Conservation (phyloP, 2,888 invertebrate genomes). For the Petrolisthes cinctipes region DNA sequence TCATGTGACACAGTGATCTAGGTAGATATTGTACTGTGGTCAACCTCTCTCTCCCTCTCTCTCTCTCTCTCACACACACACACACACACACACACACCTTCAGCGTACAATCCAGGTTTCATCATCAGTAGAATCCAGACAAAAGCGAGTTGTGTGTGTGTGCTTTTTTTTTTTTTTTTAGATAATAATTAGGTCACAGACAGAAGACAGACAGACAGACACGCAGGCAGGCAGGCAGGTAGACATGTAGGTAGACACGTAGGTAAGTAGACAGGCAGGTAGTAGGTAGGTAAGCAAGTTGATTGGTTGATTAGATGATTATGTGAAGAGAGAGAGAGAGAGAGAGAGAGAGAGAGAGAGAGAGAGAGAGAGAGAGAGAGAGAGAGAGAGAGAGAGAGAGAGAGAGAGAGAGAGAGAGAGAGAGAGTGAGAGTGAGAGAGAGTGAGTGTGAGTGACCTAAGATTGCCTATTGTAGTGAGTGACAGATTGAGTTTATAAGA, state of each 20-base stretch:
- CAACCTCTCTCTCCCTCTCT: neutral
- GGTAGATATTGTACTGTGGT: neutral
- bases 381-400: neutral
- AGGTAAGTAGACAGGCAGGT: neutral
- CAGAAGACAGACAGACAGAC: neutral
- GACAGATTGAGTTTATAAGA: too few species aligned
- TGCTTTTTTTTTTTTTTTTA: neutral
- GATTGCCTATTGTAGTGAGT: too few species aligned
- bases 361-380: neutral
- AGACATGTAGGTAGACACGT: neutral
- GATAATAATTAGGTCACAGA: neutral
- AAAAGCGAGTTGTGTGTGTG: neutral
- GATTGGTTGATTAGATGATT: neutral
- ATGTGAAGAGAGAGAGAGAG: neutral
- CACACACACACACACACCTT: neutral
- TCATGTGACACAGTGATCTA: too few species aligned
- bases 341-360: slow-evolving; percentile 5
- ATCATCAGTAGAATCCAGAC: neutral
- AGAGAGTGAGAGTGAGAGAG: neutral
- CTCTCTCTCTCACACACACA: neutral
- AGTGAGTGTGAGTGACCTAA: too few species aligned
- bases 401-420: neutral
- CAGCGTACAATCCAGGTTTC: neutral
- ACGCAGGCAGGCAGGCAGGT: neutral
- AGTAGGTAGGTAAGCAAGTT: neutral